Evolutionary conservation across 1,140 invertebrate species (phyloP), one percentile per base, ranked within the genome.

Genomic region (Leptinotarsa lineolata): DNA sequence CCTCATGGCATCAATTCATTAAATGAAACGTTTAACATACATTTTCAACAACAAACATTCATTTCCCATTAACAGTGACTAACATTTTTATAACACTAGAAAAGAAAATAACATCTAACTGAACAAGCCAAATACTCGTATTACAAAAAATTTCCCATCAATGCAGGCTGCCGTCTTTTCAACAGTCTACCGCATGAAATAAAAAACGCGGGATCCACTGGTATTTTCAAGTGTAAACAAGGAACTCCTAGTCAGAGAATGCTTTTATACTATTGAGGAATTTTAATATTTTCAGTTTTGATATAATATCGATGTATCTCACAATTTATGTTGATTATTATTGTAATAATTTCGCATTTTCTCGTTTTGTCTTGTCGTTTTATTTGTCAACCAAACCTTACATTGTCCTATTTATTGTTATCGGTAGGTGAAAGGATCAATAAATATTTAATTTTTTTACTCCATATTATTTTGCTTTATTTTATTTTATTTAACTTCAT

Each of bases 31-130:
- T n/a, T 61, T 16, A 61, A 1, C 60, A 20, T 61, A 11, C 18
- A 61, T 61, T 3, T 20, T 61, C 15, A 61, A 61, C 18, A 61
- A 61, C 60, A 61, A 61, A 61, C 60, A 61, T 16, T 16, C 60
- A 61, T 61, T 61, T 61, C 21, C 60, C 21, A 4, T 61, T 20
- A 61, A 60, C 20, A 60, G 59, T 60, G 59, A 60, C n/a, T 60
- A 5, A n/a, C 59, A 60, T n/a, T 60, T n/a, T 16, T 20, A 61
- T 12, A 61, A 61, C 11, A 61, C 60, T 18, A 61, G 60, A 61
- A 20, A 61, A 16, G 21, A 60, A 61, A 61, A 61, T 61, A 11
- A 61, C 15, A 61, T 61, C 60, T 5, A 61, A 61, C 60, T 61
- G 18, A 61, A 61, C 22, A 61, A 21, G 22, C 18, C 20, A 61